Evolutionary conservation across 2,888 invertebrate genomes (phyloP).

Genomic region (Platycheirus rosarum): DNA sequence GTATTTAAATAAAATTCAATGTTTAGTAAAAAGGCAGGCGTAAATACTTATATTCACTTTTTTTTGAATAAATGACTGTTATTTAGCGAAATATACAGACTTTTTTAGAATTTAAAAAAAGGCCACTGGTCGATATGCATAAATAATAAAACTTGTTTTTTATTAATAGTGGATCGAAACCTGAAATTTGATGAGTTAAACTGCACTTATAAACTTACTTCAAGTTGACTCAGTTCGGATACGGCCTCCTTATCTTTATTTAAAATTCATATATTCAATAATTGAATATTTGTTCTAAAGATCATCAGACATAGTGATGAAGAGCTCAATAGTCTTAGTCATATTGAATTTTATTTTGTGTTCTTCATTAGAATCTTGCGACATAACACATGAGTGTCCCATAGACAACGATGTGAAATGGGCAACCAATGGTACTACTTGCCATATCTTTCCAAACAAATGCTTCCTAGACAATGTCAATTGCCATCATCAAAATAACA

Average conservation of each 20-base stretch:
- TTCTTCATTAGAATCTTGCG: slow-evolving; percentile 12
- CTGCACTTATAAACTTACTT: neutral
- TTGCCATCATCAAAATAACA: slow-evolving; percentile 47
- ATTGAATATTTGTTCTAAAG: slow-evolving; percentile 20
- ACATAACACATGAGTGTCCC: slow-evolving; percentile 45
- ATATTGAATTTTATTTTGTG: slow-evolving; percentile 8
- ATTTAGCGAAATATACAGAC: too few relatives aligned
- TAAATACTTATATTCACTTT: too few relatives aligned
- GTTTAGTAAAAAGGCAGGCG: too few relatives aligned
- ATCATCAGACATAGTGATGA: slow-evolving; percentile 25
- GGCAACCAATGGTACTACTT: slow-evolving; percentile 48
- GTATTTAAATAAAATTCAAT: too few relatives aligned
- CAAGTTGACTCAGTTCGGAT: neutral
- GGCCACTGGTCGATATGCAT: too few relatives aligned
- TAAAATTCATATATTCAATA: slow-evolving; percentile 11
- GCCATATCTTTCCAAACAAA: slow-evolving; percentile 45
- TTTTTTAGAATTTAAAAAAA: too few relatives aligned
- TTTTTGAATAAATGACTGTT: too few relatives aligned
- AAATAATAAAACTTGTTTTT: slow-evolving; percentile 2
- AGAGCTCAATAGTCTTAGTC: neutral
- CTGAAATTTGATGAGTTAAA: neutral
- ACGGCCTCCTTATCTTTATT: neutral
- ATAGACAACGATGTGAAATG: slow-evolving; percentile 27
- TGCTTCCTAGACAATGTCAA: slow-evolving; percentile 52
- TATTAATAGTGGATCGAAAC: neutral